Conservation (phyloP, 2,888 invertebrate genomes). For the Oscheius myriophilus region DNA sequence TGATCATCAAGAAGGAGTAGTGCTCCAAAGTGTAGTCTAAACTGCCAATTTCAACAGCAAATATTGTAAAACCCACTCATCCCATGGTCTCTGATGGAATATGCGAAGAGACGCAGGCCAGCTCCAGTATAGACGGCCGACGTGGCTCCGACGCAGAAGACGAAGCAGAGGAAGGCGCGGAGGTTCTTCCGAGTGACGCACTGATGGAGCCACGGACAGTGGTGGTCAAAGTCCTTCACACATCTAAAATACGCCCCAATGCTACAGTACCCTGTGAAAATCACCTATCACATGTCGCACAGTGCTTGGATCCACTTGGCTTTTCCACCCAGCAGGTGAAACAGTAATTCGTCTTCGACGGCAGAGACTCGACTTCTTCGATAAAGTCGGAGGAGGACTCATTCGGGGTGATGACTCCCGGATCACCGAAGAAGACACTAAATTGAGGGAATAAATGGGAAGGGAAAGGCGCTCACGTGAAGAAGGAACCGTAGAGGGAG, state of each 20-base stretch:
- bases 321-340: conserved; percentile 49
- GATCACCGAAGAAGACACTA: conserved; percentile 43
- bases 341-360: conserved; percentile 44
- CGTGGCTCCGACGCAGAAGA: conserved; percentile 43
- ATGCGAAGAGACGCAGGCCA: conserved; percentile 31
- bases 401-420: conserved; percentile 40
- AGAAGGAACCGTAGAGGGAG: conserved; percentile 34
- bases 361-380: conserved; percentile 44
- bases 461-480: conserved; percentile 21
- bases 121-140: conserved; percentile 41
- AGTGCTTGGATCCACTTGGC: conserved; percentile 44
- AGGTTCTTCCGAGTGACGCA: conserved; percentile 53
- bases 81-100: conserved; percentile 37
- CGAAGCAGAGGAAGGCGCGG: conserved; percentile 52
- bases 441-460: conserved; percentile 1
- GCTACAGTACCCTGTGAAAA: conserved; percentile 7
- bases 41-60: conserved; percentile 9
- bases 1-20: conserved; percentile 44
- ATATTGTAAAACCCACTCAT: conserved; percentile 32
- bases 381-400: conserved; percentile 38
- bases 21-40: conserved; percentile 40
- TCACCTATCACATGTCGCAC: conserved; percentile 56
- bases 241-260: conserved; percentile 39
- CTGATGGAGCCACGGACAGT: conserved; percentile 58
- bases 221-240: conserved; percentile 56